Evolutionary conservation across 1,140 invertebrate species (phyloP), one percentile per base, ranked within the genome.

Genomic region (Stegodyphus mimosarum): DNA sequence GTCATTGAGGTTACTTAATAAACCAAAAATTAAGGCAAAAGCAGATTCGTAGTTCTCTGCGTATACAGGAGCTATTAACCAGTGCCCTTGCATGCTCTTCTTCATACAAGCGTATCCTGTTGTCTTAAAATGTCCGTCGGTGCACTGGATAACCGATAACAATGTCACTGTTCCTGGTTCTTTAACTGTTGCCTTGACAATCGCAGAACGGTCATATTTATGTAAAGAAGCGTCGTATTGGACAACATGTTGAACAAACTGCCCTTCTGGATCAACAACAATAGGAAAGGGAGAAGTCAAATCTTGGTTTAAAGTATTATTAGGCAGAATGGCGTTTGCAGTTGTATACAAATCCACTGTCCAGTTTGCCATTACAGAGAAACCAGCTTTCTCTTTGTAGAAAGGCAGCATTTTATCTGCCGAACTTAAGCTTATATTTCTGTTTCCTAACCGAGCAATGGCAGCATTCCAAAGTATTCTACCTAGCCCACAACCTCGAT

Each of bases 71-170:
- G 76, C 83, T 48, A 88, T 85, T n/a, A 88, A 70, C 87, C 87
- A 88, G 15, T 83, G 76, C 11, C 87, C 87, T 63, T 88, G 87
- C 6, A 88, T 15, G 66, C 81, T 73, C 63, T 83, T 85, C 51
- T 88, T 88, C 64, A 88, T 81, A 60, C 86, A 86, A 53, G 87
- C 87, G 51, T 88, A 88, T 18, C 87, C 87, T 6, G 78, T 83
- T n/a, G 86, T 73, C 33, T 83, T 67, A 2, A 63, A 48, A 13
- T 50, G 60, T 4, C 48, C 64, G 7, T 64, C 70, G 52, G 63
- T 18, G 6, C 50, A 71, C 7, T 49, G 18, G 11, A 70, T 48
- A 53, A 87, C 6, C 11, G 87, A 75, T 10, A 87, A 64, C 13
- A 83, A 9, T 0, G 87, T 73, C 6, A 84, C 17, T 66, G 86